Conservation (phyloP, 2,797 vertebrate genomes). For the Rhodeus uyekii region DNA sequence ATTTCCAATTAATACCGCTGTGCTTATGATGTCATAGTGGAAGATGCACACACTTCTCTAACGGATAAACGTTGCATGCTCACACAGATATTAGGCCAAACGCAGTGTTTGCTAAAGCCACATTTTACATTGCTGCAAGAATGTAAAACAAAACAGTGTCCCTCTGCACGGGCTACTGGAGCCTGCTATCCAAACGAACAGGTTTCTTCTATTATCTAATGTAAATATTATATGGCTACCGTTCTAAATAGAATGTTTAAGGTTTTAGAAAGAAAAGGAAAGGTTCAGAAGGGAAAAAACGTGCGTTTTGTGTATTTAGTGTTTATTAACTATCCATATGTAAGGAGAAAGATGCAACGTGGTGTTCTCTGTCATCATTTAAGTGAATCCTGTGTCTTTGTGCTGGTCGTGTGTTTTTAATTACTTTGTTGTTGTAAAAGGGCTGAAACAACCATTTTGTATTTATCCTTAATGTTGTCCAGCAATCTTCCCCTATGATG, state of each 20-base stretch:
- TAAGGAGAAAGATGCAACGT: slow-evolving; percentile 55
- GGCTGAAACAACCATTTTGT: slow-evolving; percentile 43
- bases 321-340: slow-evolving; percentile 67
- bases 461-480: slow-evolving; percentile 40
- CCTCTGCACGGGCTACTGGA: slow-evolving; percentile 67
- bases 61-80: slow-evolving; percentile 56
- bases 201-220: slow-evolving; percentile 66
- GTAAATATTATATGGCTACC: slow-evolving; percentile 76
- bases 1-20: slow-evolving; percentile 47
- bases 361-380: slow-evolving; percentile 42
- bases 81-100: slow-evolving; percentile 59
- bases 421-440: slow-evolving; percentile 13
- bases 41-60: slow-evolving; percentile 36
- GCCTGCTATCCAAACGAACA: slow-evolving; percentile 62
- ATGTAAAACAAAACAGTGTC: slow-evolving; percentile 61
- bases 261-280: slow-evolving; percentile 57
- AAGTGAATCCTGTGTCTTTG: slow-evolving; percentile 43
- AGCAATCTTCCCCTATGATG: slow-evolving; percentile 4
- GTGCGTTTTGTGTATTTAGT: slow-evolving; percentile 58
- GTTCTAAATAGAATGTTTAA: slow-evolving; percentile 72
- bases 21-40: slow-evolving; percentile 56
- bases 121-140: slow-evolving; percentile 54
- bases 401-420: slow-evolving; percentile 3
- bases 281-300: slow-evolving; percentile 59
- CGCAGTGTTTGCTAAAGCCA: slow-evolving; percentile 49